phyloP scores from a whole-genome alignment of 2,888 invertebrate genomes.

The Noctuana brunneofusca region DNA sequence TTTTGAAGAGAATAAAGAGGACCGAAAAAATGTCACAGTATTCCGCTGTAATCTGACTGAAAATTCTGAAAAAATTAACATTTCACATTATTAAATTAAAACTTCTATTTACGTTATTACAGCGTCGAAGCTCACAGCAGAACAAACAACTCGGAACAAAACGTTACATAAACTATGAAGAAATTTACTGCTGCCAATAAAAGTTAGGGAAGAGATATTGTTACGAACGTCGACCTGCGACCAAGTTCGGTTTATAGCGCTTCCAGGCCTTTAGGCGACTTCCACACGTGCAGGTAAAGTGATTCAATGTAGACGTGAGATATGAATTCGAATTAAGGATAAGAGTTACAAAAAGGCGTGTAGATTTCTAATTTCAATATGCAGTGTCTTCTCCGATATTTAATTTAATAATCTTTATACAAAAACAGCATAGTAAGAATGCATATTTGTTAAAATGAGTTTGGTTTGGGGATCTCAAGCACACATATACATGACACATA shows the following conservation, averaged over 20 bases:
- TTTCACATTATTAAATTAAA: too few species aligned
- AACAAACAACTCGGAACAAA: constrained; percentile 7
- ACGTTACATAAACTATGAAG: constrained; percentile 25
- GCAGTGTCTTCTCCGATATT: background rate
- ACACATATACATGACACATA: too few species aligned
- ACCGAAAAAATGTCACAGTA: too few species aligned
- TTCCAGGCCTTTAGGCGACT: constrained; percentile 20
- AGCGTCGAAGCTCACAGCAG: background rate
- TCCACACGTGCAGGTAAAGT: background rate
- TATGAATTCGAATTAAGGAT: background rate
- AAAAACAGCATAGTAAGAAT: too few species aligned
- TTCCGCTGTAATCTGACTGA: too few species aligned
- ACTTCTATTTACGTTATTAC: background rate
- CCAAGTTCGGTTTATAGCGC: constrained; percentile 16
- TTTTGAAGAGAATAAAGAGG: too few species aligned
- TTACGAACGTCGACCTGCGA: constrained; percentile 16
- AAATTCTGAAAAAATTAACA: too few species aligned
- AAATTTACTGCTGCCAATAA: constrained; percentile 29
- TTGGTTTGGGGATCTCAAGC: too few species aligned
- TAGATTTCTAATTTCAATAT: background rate
- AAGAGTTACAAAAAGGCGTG: background rate
- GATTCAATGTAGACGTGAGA: background rate
- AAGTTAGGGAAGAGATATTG: constrained; percentile 25
- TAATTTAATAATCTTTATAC: too few species aligned
- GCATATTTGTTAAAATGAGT: too few species aligned